phyloP scores from a whole-genome alignment of 2,888 invertebrate genomes.

The Thera britannica region DNA sequence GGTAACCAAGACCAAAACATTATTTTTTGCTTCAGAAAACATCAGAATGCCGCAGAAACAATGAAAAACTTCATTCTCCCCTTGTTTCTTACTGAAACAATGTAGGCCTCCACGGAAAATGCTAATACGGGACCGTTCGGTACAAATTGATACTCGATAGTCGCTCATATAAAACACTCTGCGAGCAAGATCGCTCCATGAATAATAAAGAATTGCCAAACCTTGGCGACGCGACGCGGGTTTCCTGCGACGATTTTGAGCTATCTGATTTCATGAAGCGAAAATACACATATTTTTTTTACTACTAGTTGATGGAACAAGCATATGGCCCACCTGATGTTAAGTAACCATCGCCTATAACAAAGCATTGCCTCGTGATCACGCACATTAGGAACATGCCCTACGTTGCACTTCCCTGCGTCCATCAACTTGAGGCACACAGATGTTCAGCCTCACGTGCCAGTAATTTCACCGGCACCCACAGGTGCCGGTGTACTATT shows the following conservation, averaged over 20 bases:
- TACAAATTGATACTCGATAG: constrained; percentile 85
- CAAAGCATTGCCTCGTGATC: no score
- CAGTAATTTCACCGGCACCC: no score
- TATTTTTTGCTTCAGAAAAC: constrained; percentile 4
- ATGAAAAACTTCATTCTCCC: constrained; percentile 41
- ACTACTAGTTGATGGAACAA: no score
- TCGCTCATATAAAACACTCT: constrained; percentile 85
- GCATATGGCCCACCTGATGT: no score
- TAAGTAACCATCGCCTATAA: no score
- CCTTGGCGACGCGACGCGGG: constrained; percentile 62
- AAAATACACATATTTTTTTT: background rate
- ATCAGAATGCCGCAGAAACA: constrained; percentile 24
- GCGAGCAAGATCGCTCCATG: constrained; percentile 79
- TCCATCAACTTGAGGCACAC: no score
- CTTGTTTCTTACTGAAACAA: constrained; percentile 61
- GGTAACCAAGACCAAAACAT: background rate
- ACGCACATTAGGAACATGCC: no score
- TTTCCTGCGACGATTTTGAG: constrained; percentile 19
- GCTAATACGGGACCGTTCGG: constrained; percentile 78
- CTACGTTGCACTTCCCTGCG: no score
- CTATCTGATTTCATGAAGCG: background rate
- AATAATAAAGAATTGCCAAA: constrained; percentile 83
- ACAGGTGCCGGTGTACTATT: no score
- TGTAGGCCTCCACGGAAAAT: constrained; percentile 75
- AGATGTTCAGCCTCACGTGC: no score